These are phyloP conservation scores for Augochlora pura DNA, from an alignment of 1,140 invertebrate genomes.

Conservation along the genomic window DNA sequence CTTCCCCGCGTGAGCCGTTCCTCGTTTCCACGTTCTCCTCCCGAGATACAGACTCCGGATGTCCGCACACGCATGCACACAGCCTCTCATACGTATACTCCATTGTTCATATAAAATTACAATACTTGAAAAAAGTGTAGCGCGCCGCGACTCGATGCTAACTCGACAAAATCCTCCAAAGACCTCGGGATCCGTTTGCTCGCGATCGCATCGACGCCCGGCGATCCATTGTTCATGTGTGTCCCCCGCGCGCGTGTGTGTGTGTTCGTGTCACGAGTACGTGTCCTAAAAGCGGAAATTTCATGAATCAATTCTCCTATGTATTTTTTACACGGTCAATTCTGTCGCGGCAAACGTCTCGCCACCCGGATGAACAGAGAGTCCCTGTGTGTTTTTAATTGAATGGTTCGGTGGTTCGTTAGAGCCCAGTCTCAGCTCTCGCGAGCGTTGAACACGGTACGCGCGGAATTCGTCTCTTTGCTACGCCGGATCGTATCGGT, in stretches of 20 bases:
- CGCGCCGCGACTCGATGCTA: conserved; percentile 35
- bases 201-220: conserved; percentile 34
- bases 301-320: conserved; percentile 35
- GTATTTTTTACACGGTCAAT: neutral
- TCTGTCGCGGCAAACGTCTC: neutral
- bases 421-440: conserved; percentile 39
- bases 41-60: conserved; percentile 2
- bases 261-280: neutral
- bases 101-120: conserved; percentile 63
- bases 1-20: neutral
- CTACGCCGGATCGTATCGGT: too few species aligned
- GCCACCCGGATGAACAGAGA: neutral
- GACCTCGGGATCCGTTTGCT: too few species aligned
- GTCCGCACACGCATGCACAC: conserved; percentile 27
- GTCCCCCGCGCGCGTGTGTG: neutral
- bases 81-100: conserved; percentile 44
- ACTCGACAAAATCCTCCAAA: conserved; percentile 39
- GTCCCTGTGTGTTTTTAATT: conserved; percentile 15
- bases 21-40: neutral
- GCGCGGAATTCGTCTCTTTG: conserved; percentile 8
- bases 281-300: conserved; percentile 42
- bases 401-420: conserved; percentile 17
- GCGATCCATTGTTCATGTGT: neutral
- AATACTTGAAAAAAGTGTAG: conserved; percentile 60
- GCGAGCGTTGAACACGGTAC: conserved; percentile 55